Conservation (phyloP, 2,797 vertebrate species). For the Hydrophis major region DNA sequence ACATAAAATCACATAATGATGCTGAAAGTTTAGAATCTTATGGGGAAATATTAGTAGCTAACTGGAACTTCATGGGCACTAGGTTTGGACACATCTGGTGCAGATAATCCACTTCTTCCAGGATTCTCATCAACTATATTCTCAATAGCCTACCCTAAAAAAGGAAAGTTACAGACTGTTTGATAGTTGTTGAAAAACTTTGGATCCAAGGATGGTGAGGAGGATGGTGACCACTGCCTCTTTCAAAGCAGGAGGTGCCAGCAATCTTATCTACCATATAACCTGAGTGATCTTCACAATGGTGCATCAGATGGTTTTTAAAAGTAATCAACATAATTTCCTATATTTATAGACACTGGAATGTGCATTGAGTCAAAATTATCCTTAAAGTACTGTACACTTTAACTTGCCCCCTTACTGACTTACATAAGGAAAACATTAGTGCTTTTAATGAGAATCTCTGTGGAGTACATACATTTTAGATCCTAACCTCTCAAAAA, state of each 20-base stretch:
- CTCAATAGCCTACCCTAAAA: neutral
- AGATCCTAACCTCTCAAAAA: neutral
- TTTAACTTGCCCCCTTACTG: neutral
- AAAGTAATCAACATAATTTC: neutral
- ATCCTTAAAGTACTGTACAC: neutral
- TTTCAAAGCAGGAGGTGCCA: neutral
- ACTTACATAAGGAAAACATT: neutral
- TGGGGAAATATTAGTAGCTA: neutral
- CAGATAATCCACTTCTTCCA: neutral
- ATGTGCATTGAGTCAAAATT: neutral
- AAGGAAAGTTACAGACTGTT: neutral
- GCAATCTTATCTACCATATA: neutral
- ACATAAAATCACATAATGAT: neutral
- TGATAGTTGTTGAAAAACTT: neutral
- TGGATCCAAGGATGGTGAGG: neutral
- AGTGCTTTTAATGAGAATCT: neutral
- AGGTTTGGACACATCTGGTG: neutral
- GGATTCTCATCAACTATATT: neutral
- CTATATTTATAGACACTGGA: neutral
- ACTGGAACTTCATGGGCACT: neutral
- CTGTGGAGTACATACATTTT: neutral
- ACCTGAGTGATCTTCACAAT: neutral
- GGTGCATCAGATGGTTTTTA: neutral
- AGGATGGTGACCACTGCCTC: neutral
- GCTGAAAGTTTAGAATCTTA: neutral